Evolutionary conservation across 1,140 invertebrate species (phyloP).

Genomic region (Drosophila arawakana): DNA sequence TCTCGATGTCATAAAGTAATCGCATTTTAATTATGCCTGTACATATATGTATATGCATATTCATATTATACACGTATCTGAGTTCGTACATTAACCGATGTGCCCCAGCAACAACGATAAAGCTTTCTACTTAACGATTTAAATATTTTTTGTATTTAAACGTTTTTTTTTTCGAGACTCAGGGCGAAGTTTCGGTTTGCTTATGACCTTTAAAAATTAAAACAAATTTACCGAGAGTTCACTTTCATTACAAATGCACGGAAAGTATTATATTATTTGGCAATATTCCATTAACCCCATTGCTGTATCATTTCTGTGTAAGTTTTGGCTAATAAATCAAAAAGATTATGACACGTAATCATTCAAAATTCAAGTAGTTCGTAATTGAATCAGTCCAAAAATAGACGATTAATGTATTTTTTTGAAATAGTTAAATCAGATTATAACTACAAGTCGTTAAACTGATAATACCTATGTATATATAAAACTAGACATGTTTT

Average conservation of each 20-base stretch:
- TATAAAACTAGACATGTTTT: background rate
- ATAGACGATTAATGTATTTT: background rate
- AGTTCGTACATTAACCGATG: conserved; percentile 10
- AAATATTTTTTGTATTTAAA: background rate
- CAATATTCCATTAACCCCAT: conserved; percentile 6
- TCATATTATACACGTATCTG: background rate
- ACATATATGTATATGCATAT: background rate
- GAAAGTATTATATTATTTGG: conserved; percentile 3
- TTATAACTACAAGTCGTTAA: background rate
- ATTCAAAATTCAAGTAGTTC: background rate
- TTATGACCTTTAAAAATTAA: conserved; percentile 7
- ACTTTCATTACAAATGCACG: conserved; percentile 4
- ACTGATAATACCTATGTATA: conserved; percentile 10
- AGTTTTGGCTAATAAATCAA: conserved; percentile 2
- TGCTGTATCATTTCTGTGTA: background rate
- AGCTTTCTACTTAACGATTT: conserved; percentile 19
- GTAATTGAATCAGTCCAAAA: too few species aligned
- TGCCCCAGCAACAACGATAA: conserved; percentile 3
- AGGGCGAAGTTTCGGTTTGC: conserved; percentile 1
- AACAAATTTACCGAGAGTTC: conserved; percentile 2
- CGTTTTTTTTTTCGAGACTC: conserved; percentile 1
- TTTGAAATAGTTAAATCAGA: conserved; percentile 8
- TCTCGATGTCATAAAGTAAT: conserved; percentile 30
- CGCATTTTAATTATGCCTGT: conserved; percentile 38
- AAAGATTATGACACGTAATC: background rate